phyloP scores from a whole-genome alignment of 2,888 invertebrate species.

The Eueremaeus valkanovi region DNA sequence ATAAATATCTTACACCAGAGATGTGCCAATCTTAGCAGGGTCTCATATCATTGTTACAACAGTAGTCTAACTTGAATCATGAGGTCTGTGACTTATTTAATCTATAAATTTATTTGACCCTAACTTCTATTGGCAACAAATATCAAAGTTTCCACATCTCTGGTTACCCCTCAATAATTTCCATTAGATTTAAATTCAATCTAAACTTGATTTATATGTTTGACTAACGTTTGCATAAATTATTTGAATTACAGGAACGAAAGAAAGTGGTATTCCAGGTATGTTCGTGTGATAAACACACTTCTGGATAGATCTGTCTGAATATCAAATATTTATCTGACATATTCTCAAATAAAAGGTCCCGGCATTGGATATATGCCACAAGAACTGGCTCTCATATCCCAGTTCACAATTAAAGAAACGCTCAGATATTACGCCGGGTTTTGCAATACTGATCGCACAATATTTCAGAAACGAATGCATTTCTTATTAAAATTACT shows the following conservation, averaged over 20 bases:
- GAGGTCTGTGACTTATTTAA: too few species aligned
- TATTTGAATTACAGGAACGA: slow-evolving; percentile 60
- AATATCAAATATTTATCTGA: not conserved
- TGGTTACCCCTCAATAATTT: too few species aligned
- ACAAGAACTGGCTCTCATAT: slow-evolving; percentile 54
- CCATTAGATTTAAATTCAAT: not conserved
- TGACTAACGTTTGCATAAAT: not conserved
- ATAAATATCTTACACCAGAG: too few species aligned
- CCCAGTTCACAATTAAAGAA: slow-evolving; percentile 52
- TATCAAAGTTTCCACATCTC: too few species aligned
- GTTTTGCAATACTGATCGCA: slow-evolving; percentile 51
- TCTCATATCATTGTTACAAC: not conserved
- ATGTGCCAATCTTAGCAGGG: too few species aligned
- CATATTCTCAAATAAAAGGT: slow-evolving; percentile 52
- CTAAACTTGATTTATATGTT: not conserved
- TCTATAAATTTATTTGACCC: too few species aligned
- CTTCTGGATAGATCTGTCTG: not conserved
- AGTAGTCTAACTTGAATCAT: too few species aligned
- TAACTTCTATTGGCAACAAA: too few species aligned
- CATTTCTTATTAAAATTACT: slow-evolving; percentile 53
- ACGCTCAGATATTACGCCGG: slow-evolving; percentile 54
- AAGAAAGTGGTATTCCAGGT: slow-evolving; percentile 84
- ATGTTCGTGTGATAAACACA: slow-evolving; percentile 92
- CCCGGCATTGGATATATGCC: slow-evolving; percentile 97
- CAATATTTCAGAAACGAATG: slow-evolving; percentile 48